Evolutionary conservation across 2,797 vertebrate species (phyloP).

Genomic region (Sciaenops ocellatus): DNA sequence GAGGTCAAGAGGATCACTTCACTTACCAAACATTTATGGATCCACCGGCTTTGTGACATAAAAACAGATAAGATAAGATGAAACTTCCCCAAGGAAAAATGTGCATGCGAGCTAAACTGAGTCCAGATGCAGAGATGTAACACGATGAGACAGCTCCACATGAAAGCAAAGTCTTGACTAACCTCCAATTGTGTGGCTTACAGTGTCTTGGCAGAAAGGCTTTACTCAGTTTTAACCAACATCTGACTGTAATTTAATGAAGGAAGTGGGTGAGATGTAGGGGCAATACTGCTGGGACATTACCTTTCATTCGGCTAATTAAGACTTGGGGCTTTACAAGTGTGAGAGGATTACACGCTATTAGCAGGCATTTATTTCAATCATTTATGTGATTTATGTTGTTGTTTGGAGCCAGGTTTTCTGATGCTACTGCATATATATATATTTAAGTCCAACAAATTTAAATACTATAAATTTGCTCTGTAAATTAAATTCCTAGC

Average conservation of each 20-base stretch:
- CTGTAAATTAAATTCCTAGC: neutral
- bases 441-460: slow-evolving; percentile 15
- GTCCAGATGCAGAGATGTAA: slow-evolving; percentile 50
- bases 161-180: slow-evolving; percentile 49
- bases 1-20: slow-evolving; percentile 40
- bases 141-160: slow-evolving; percentile 22
- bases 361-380: slow-evolving; percentile 77
- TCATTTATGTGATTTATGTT: slow-evolving; percentile 58
- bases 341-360: slow-evolving; percentile 75
- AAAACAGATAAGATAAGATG: slow-evolving; percentile 31
- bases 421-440: slow-evolving; percentile 39
- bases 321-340: slow-evolving; percentile 72
- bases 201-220: slow-evolving; percentile 33
- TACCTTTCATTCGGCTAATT: slow-evolving; percentile 81
- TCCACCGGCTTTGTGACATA: slow-evolving; percentile 24
- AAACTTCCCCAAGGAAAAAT: slow-evolving; percentile 11
- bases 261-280: slow-evolving; percentile 41
- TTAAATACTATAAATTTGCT: slow-evolving; percentile 1
- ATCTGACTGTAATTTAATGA: slow-evolving; percentile 69
- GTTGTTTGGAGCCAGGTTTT: slow-evolving; percentile 61
- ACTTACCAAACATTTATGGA: slow-evolving; percentile 30
- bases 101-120: slow-evolving; percentile 27
- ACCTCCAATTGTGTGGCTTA: slow-evolving; percentile 39
- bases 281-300: slow-evolving; percentile 64
- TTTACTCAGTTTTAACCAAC: slow-evolving; percentile 41